Evolutionary conservation across 2,797 vertebrate genomes (phyloP).

Genomic region (Pygocentrus nattereri): DNA sequence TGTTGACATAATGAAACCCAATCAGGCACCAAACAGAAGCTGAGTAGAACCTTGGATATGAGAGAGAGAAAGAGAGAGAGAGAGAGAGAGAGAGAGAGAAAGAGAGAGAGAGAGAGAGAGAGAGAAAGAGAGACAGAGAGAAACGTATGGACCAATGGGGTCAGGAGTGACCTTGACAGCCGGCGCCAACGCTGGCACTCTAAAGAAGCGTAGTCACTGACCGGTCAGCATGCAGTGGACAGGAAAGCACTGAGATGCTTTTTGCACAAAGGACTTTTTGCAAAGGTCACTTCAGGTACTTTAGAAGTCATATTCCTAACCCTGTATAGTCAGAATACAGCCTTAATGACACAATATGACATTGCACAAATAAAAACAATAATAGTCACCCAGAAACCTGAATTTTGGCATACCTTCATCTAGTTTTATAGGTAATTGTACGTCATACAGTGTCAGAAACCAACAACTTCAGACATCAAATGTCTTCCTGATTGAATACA

Average conservation of each 20-base stretch:
- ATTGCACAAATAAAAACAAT: too few relatives aligned
- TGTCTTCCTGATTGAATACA: neutral
- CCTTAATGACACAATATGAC: too few relatives aligned
- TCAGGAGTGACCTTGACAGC: constrained; percentile 32
- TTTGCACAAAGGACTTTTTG: too few relatives aligned
- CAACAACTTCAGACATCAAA: neutral
- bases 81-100: neutral
- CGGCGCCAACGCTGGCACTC: constrained; percentile 12
- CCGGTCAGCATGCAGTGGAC: too few relatives aligned
- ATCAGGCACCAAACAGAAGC: constrained; percentile 17
- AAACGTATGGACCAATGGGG: neutral
- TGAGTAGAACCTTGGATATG: neutral
- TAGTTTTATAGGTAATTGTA: neutral
- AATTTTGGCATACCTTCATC: too few relatives aligned
- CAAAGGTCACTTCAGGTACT: too few relatives aligned
- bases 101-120: neutral
- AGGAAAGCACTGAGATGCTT: too few relatives aligned
- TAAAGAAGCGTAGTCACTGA: neutral
- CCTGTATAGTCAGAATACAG: too few relatives aligned
- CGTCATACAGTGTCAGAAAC: neutral
- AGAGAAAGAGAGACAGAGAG: too few relatives aligned
- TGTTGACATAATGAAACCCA: constrained; percentile 47
- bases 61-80: neutral
- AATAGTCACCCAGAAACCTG: too few relatives aligned
- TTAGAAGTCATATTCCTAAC: too few relatives aligned